Base-by-base conservation (phyloP, 2,888 invertebrate species). In the Polymixis lichenea region DNA sequence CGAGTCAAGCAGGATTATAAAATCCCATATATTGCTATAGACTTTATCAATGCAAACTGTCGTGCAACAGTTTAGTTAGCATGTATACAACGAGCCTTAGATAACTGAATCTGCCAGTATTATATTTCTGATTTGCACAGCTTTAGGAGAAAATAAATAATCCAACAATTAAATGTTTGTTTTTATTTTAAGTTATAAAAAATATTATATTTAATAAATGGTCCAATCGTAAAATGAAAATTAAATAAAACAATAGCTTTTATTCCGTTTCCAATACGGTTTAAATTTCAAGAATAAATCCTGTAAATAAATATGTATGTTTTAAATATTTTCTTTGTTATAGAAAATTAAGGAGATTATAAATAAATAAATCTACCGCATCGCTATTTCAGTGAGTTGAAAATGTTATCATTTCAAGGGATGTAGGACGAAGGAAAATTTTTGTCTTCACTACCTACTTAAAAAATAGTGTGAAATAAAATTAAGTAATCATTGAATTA, bases 401-500 rank as follows among this genome's bases (percentile, higher is more conserved):
- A 38, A 83, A 84, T 83, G 38, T 75, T 86, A 84, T 89, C 83
- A 84, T 89, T 89, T 89, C 75, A 84, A 86, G 82, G 88, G 78
- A 80, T 80, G 87, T 86, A 89, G 87, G 89, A 89, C 85, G 88
- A 89, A 83, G 91, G 87, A 90, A 88, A 88, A 90, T 92, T 93
- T 85, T 91, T 94, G 94, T 96, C 95, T 96, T 96, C 95, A 96
- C 94, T 95, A 95, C 91, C 94, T 94, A 93, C 38, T 38, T 38
- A 38, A 38, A 94, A 91, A 95, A 95, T 82, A 82, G 82, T 82
- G 94, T 93, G 93, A 92, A 94, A 92, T 93, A 93, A 93, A 91
- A 91, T 93, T 38, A 92, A 88, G 92, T 94, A 91, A 92, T 94
- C 93, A 95, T 95, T 95, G 93, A 95, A 95, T 95, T 95, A 96